phyloP scores from a whole-genome alignment of 1,140 invertebrate genomes.

The Bombus waltoni region DNA sequence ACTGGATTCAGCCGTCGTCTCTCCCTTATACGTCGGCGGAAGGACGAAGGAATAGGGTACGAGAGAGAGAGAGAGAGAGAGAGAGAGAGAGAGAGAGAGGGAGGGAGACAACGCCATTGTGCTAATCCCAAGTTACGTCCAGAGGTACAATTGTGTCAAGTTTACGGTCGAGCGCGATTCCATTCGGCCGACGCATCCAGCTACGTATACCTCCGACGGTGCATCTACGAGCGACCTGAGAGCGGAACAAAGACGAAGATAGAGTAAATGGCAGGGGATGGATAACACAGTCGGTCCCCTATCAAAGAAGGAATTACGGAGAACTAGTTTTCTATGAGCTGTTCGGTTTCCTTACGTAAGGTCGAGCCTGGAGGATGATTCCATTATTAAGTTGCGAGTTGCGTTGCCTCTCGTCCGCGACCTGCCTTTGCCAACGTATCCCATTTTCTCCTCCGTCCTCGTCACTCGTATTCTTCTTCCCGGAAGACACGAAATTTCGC shows the following conservation, averaged over 20 bases:
- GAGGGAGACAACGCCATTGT: constrained; percentile 50
- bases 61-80: not conserved
- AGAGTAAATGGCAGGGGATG: not conserved
- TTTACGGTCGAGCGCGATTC: constrained; percentile 69
- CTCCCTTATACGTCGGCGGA: not conserved
- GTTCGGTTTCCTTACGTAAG: constrained; percentile 51
- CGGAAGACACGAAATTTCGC: not conserved
- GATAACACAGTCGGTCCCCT: constrained; percentile 42
- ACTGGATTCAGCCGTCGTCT: no score
- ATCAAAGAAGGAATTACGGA: constrained; percentile 65
- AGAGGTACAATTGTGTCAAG: constrained; percentile 64
- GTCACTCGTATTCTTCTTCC: not conserved
- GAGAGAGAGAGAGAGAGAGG: not conserved
- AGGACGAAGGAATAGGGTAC: not conserved
- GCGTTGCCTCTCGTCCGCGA: not conserved
- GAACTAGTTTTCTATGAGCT: constrained; percentile 67
- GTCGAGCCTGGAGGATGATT: constrained; percentile 58
- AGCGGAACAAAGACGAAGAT: not conserved
- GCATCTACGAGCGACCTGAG: constrained; percentile 3
- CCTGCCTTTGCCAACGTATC: not conserved
- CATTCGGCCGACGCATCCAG: constrained; percentile 57
- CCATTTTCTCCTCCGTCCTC: not conserved
- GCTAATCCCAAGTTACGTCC: constrained; percentile 66
- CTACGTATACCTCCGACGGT: constrained; percentile 17
- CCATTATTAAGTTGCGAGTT: constrained; percentile 63